Evolutionary conservation across 2,113 vertebrate species (phyloP).

Genomic region (Phrynosoma blainvillii): DNA sequence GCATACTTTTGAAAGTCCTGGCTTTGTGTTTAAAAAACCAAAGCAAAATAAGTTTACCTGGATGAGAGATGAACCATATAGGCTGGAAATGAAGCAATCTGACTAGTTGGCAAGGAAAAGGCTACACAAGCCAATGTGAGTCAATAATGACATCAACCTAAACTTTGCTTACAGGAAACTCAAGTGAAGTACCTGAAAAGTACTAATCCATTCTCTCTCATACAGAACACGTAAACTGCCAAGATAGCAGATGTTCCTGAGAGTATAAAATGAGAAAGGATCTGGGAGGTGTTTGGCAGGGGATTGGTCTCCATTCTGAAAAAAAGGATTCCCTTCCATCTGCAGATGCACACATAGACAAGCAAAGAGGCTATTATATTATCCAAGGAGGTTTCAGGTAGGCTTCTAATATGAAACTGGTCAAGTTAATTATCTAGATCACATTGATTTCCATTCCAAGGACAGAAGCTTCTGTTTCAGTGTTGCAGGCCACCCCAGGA

Average conservation of each 20-base stretch:
- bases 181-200: neutral
- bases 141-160: neutral
- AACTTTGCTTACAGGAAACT: slow-evolving; percentile 1
- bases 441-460: neutral
- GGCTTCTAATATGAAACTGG: neutral
- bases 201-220: neutral
- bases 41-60: no score
- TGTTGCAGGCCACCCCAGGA: neutral
- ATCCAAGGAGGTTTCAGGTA: neutral
- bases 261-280: neutral
- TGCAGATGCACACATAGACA: neutral
- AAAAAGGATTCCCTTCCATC: neutral
- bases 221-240: neutral
- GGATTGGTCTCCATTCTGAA: neutral
- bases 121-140: neutral
- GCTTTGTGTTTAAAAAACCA: neutral
- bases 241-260: neutral
- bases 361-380: neutral
- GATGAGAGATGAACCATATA: neutral
- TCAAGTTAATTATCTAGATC: neutral
- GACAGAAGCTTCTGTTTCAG: neutral
- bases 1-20: no score
- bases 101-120: neutral
- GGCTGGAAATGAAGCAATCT: neutral
- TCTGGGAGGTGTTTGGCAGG: neutral